A percentile compares a stretch with the other conserved stretches of the same genome.
Conservation (phyloP, 2,797 vertebrate genomes). For the Gallinago nigripennis region DNA sequence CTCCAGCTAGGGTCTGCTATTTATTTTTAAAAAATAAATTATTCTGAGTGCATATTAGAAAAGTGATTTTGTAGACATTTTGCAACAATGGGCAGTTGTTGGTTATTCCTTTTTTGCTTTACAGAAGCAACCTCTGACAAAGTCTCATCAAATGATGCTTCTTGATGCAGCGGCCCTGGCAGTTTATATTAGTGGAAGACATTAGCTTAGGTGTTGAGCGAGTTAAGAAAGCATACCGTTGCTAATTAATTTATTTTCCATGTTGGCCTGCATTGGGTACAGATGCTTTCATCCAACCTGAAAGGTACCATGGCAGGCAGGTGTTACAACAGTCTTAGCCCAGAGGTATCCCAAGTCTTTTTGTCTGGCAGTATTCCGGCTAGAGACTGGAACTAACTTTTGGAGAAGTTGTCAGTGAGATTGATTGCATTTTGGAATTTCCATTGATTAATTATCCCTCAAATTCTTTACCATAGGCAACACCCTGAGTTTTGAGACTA, state of each 20-base stretch:
- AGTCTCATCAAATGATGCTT: neutral
- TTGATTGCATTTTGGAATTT: slow-evolving; percentile 70
- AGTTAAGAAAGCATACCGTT: slow-evolving; percentile 1
- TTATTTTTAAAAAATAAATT: neutral
- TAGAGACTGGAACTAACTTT: slow-evolving; percentile 55
- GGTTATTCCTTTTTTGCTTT: neutral
- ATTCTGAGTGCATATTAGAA: neutral
- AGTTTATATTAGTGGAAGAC: neutral
- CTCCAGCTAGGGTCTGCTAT: neutral
- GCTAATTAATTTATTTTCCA: slow-evolving; percentile 57
- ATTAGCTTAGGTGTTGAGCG: neutral
- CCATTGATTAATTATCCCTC: slow-evolving; percentile 68
- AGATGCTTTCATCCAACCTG: slow-evolving; percentile 32
- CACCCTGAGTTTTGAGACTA: slow-evolving; percentile 13
- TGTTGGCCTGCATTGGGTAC: slow-evolving; percentile 17
- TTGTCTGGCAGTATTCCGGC: slow-evolving; percentile 60
- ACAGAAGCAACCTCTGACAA: neutral
- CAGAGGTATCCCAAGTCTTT: slow-evolving; percentile 39
- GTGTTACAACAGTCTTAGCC: slow-evolving; percentile 52
- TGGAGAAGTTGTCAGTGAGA: slow-evolving; percentile 71
- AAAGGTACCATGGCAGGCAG: slow-evolving; percentile 57
- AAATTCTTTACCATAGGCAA: slow-evolving; percentile 55
- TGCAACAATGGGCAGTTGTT: neutral
- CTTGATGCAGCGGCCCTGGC: neutral
- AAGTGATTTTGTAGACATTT: neutral